These are phyloP conservation scores for Hyles euphorbiae DNA, from an alignment of 1,140 invertebrate species.

Conservation along the genomic window DNA sequence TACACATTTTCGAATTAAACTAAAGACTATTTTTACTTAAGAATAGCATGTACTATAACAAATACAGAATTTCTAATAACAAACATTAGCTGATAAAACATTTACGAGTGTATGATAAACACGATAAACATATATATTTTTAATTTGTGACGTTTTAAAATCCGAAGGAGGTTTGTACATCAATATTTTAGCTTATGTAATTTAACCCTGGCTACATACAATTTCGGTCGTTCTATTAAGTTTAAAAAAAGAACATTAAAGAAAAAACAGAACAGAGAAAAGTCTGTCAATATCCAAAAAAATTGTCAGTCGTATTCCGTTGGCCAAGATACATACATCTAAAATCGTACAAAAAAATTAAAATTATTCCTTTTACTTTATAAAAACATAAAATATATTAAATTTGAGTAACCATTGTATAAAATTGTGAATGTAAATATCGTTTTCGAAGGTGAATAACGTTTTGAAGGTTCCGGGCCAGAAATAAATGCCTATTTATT, in stretches of 20 bases:
- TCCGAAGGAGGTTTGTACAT: too few species aligned
- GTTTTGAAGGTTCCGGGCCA: not conserved
- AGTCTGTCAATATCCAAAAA: conserved; percentile 6
- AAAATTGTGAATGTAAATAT: conserved; percentile 9
- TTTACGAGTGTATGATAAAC: too few species aligned
- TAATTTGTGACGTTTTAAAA: too few species aligned
- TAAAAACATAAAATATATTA: conserved; percentile 12
- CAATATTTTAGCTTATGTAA: too few species aligned
- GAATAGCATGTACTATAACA: too few species aligned
- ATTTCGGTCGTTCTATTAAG: too few species aligned
- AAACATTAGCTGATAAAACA: too few species aligned
- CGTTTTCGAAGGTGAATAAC: not conserved
- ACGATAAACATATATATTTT: too few species aligned
- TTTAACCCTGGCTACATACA: too few species aligned
- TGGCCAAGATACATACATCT: conserved; percentile 21
- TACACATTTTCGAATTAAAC: too few species aligned
- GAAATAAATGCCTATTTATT: not conserved
- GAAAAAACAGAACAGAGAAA: conserved; percentile 1
- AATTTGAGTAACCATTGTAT: conserved; percentile 4
- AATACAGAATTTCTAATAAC: too few species aligned
- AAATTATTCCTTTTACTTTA: conserved; percentile 13
- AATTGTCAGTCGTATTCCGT: conserved; percentile 17
- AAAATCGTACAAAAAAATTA: conserved; percentile 33
- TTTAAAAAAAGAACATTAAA: conserved; percentile 16
- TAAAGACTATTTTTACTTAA: too few species aligned